Evolutionary conservation across 2,113 vertebrate species (phyloP), one percentile per base, ranked within the genome.

Genomic region (Takifugu bimaculatus): DNA sequence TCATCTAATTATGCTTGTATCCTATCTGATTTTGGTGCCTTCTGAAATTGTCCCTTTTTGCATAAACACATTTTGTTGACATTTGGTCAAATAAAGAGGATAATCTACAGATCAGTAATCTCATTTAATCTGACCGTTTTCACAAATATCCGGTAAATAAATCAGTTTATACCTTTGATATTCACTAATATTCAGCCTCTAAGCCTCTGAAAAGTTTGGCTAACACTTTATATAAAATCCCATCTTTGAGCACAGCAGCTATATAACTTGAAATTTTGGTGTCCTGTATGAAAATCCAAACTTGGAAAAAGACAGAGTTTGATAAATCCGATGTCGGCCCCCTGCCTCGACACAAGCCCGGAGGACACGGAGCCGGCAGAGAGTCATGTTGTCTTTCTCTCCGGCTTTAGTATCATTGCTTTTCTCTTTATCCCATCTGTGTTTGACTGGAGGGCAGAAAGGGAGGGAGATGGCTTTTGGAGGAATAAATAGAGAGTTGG

Each of bases 371-470:
- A 49, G 70, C 70, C 48, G 26, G 32, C 65, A 66, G 55, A 68
- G 69, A 70, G 57, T 52, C 62, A 76, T 70, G 72, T 55, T 70
- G 64, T 75, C 47, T 70, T 54, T 63, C 62, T 77, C 58, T 67
- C 57, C 15, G 43, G 72, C 55, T 73, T 78, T 39, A 69, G 56
- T 78, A 26, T 77, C 67, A 72, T 64, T 51, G n/a, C 42, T 49
- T 71, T 62, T 50, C 60, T 67, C 68, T 70, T 39, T 43, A 60
- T 60, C 50, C 26, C 39, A 14, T 54, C 55, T 50, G 54, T 72
- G 53, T 72, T 72, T 77, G 60, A 61, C 79, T 54, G 4, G 44
- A 66, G 76, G 67, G 1, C n/a, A 51, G 35, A 56, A 49, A 49
- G 53, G 63, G 26, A 47, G 42, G 44, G 3, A 45, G 10, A 45